Evolutionary conservation across 1,140 invertebrate species (phyloP).

Genomic region (Vanessa tameamea): DNA sequence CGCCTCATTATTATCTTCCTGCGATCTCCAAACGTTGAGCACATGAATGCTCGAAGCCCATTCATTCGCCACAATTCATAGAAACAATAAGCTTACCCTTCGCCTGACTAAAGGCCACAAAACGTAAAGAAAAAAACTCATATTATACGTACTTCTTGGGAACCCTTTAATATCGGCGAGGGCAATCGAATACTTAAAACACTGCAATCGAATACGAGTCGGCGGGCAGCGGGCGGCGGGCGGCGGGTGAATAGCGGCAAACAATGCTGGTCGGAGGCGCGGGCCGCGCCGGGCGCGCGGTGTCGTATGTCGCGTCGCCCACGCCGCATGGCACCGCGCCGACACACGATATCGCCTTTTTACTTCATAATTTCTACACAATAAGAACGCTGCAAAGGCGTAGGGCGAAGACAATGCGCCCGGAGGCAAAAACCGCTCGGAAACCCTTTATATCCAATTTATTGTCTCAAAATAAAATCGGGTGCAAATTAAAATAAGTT

Average conservation of each 20-base stretch:
- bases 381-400: conserved; percentile 70
- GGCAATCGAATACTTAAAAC: conserved; percentile 80
- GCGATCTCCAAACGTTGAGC: conserved; percentile 63
- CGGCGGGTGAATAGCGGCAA: conserved; percentile 56
- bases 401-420: conserved; percentile 78
- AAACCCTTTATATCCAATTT: conserved; percentile 77
- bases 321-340: conserved; percentile 56
- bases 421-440: conserved; percentile 75
- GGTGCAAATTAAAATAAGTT: conserved; percentile 79
- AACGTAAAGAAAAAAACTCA: conserved; percentile 62
- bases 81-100: conserved; percentile 77
- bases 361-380: conserved; percentile 78
- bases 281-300: conserved; percentile 48
- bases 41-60: conserved; percentile 64
- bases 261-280: conserved; percentile 56
- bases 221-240: conserved; percentile 37
- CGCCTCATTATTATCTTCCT: conserved; percentile 71
- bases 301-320: conserved; percentile 71
- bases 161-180: conserved; percentile 74
- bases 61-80: conserved; percentile 73
- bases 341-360: conserved; percentile 77
- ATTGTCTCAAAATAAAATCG: conserved; percentile 79
- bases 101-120: conserved; percentile 67
- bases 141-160: conserved; percentile 74
- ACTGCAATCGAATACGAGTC: conserved; percentile 73